A percentile compares a stretch with the other conserved stretches of the same genome.
phyloP scores from a whole-genome alignment of 2,113 vertebrate species.

The Psilopogon haemacephalus region DNA sequence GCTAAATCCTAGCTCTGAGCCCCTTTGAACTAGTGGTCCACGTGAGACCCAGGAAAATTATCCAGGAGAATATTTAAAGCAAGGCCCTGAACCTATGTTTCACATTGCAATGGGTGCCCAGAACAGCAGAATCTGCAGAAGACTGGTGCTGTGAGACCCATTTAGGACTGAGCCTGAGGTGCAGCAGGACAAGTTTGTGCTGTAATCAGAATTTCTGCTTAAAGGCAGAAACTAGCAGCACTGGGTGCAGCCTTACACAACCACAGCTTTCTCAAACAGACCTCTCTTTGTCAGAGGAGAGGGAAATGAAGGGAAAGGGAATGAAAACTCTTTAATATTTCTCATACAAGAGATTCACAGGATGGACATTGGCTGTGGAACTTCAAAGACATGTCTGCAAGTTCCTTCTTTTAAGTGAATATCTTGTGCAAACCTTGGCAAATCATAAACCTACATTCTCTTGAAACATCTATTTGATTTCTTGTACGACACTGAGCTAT shows the following conservation, averaged over 20 bases:
- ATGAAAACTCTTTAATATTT: not conserved
- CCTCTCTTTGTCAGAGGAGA: not conserved
- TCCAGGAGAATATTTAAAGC: not conserved
- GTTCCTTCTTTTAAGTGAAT: not conserved
- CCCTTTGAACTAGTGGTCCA: not conserved
- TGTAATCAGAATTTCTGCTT: not conserved
- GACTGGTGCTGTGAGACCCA: rapidly evolving
- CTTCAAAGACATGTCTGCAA: not conserved
- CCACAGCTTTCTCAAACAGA: not conserved
- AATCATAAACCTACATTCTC: not conserved
- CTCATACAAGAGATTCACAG: not conserved
- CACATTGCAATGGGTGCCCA: not conserved
- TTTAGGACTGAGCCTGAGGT: not conserved
- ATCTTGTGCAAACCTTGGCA: not conserved
- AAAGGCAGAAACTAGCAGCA: not conserved
- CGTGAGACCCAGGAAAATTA: not conserved
- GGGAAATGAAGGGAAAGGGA: not conserved
- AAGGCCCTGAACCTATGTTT: not conserved
- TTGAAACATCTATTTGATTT: slow-evolving; percentile 1
- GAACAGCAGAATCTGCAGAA: not conserved
- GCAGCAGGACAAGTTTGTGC: not conserved
- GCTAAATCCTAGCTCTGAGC: not conserved
- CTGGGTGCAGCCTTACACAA: not conserved
- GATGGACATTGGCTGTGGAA: not conserved
- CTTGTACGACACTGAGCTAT: slow-evolving; percentile 28